phyloP scores from a whole-genome alignment of 2,113 vertebrate genomes.

The Capra hircus region DNA sequence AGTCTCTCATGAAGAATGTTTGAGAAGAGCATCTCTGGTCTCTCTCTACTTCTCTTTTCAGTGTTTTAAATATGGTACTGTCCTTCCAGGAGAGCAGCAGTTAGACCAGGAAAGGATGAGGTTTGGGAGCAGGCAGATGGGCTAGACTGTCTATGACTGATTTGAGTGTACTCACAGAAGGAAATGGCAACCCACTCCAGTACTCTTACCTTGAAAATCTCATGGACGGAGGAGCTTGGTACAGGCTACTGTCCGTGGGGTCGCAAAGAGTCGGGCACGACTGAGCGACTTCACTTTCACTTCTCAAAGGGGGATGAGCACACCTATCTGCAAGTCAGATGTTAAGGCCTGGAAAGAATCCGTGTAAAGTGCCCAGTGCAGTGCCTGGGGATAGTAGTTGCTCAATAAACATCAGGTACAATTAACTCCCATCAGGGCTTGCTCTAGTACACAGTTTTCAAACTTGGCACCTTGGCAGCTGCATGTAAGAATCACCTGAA shows the following conservation, averaged over 20 bases:
- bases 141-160: neutral
- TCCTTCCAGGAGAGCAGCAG: neutral
- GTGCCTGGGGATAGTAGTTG: neutral
- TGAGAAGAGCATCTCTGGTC: neutral
- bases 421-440: neutral
- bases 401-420: neutral
- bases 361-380: neutral
- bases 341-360: neutral
- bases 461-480: neutral
- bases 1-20: neutral
- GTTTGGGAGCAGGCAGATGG: neutral
- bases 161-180: neutral
- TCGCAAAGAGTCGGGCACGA: no score
- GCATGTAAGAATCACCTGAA: neutral
- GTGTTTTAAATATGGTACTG: neutral
- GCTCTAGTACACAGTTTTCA: neutral
- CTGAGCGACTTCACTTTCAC: no score
- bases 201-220: no score
- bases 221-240: no score
- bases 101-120: neutral
- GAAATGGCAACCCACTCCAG: no score
- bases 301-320: neutral
- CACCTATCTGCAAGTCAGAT: neutral
- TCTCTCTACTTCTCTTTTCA: neutral
- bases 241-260: no score